Percentiles rank a stretch among this genome's conserved stretches.
Conservation (phyloP, 1,140 invertebrate species). For the Cepaea nemoralis region DNA sequence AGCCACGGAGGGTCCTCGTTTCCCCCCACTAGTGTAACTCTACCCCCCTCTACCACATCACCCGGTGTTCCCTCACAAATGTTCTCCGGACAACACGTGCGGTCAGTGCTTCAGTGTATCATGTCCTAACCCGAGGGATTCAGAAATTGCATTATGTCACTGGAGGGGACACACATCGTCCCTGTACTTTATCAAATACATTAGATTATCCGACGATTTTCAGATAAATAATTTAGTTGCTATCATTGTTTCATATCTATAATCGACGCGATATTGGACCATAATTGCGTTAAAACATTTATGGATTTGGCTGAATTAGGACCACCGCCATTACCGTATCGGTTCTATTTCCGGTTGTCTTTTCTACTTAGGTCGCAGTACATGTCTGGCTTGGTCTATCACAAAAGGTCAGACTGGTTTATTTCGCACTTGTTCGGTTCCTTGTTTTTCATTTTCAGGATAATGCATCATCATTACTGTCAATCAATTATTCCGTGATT, state of each 20-base stretch:
- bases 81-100: constrained; percentile 29
- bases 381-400: constrained; percentile 22
- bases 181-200: constrained; percentile 59
- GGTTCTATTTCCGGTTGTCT: constrained; percentile 27
- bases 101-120: constrained; percentile 30
- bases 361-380: not conserved
- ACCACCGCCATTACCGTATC: constrained; percentile 19
- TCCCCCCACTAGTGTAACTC: not conserved
- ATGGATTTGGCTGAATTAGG: constrained; percentile 53
- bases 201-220: constrained; percentile 55
- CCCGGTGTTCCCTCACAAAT: not conserved
- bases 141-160: constrained; percentile 50
- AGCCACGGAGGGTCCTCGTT: too few relatives aligned
- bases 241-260: constrained; percentile 64
- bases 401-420: constrained; percentile 9
- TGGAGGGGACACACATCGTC: constrained; percentile 36
- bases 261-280: constrained; percentile 49
- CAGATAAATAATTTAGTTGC: constrained; percentile 61
- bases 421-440: constrained; percentile 14
- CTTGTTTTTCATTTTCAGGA: constrained; percentile 4
- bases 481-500: constrained; percentile 7
- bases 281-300: constrained; percentile 60
- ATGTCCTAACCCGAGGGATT: constrained; percentile 15
- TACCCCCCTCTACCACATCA: not conserved
- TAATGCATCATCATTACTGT: not conserved